These are phyloP conservation scores for Colistium nudipinnis DNA, from an alignment of 2,113 vertebrate genomes.

Conservation along the genomic window DNA sequence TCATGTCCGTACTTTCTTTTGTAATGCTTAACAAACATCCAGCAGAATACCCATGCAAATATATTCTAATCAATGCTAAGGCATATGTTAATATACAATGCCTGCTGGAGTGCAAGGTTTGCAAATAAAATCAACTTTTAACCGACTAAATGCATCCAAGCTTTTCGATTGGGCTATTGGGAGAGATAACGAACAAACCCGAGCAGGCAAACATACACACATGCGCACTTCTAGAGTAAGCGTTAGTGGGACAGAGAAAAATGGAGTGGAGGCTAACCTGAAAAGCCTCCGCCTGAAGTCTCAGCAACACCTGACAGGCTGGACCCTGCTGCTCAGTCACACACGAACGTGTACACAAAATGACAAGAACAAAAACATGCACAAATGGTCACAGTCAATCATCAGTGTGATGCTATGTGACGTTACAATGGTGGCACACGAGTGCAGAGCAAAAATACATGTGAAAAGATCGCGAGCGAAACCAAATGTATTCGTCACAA, in stretches of 20 bases:
- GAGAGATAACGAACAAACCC: neutral
- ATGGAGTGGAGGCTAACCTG: slow-evolving; percentile 70
- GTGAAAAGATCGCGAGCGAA: neutral
- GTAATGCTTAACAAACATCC: neutral
- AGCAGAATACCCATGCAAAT: slow-evolving; percentile 10
- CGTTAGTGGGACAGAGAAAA: slow-evolving; percentile 15
- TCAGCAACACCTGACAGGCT: slow-evolving; percentile 67
- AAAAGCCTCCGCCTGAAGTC: slow-evolving; percentile 48
- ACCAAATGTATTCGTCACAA: neutral
- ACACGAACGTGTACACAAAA: slow-evolving; percentile 31
- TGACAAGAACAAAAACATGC: slow-evolving; percentile 16
- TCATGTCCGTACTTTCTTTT: too few relatives aligned
- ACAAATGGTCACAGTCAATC: slow-evolving; percentile 29
- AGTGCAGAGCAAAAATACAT: neutral
- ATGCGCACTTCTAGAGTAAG: neutral
- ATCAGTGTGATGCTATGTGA: slow-evolving; percentile 17
- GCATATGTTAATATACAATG: neutral
- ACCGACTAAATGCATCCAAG: too few relatives aligned
- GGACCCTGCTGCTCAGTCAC: slow-evolving; percentile 69
- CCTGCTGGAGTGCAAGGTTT: neutral
- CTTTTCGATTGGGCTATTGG: neutral
- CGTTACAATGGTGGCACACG: neutral
- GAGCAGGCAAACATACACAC: slow-evolving; percentile 3
- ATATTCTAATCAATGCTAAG: neutral
- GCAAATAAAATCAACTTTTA: neutral